phyloP scores from a whole-genome alignment of 92 coral and sea anemone genomes.

The Blastomussa wellsi region DNA sequence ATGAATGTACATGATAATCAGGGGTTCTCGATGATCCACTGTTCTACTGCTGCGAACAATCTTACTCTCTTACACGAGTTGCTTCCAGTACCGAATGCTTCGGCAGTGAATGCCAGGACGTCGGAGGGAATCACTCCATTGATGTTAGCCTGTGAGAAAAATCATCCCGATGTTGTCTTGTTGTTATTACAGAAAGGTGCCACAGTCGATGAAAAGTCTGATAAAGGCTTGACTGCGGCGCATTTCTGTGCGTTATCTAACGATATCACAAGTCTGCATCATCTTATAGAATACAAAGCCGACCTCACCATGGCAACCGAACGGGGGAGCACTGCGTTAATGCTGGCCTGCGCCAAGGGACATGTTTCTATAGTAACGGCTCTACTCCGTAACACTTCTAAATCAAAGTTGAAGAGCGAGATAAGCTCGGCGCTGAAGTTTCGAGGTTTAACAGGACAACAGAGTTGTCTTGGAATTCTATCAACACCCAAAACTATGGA shows the following conservation, averaged over 20 bases:
- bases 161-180: slow-evolving; percentile 78
- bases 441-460: slow-evolving; percentile 35
- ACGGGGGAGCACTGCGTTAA: slow-evolving; percentile 76
- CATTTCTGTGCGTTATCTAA: slow-evolving; percentile 80
- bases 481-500: slow-evolving; percentile 32
- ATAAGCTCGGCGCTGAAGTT: slow-evolving; percentile 31
- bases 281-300: slow-evolving; percentile 70
- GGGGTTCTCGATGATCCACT: slow-evolving; percentile 75
- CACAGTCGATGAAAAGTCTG: slow-evolving; percentile 65
- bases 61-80: slow-evolving; percentile 72
- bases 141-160: slow-evolving; percentile 83
- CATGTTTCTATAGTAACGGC: slow-evolving; percentile 73
- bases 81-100: slow-evolving; percentile 41
- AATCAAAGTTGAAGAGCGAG: slow-evolving; percentile 54
- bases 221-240: slow-evolving; percentile 76
- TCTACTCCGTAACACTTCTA: slow-evolving; percentile 57
- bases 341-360: slow-evolving; percentile 87
- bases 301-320: slow-evolving; percentile 67
- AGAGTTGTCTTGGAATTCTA: slow-evolving; percentile 38
- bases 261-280: slow-evolving; percentile 72
- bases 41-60: slow-evolving; percentile 82
- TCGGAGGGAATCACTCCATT: slow-evolving; percentile 76
- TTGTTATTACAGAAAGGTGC: slow-evolving; percentile 67
- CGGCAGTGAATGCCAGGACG: slow-evolving; percentile 71
- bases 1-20: slow-evolving; percentile 71